These are phyloP conservation scores for Perithous albicinctus DNA, from an alignment of 2,888 invertebrate genomes.

Conservation along the genomic window DNA sequence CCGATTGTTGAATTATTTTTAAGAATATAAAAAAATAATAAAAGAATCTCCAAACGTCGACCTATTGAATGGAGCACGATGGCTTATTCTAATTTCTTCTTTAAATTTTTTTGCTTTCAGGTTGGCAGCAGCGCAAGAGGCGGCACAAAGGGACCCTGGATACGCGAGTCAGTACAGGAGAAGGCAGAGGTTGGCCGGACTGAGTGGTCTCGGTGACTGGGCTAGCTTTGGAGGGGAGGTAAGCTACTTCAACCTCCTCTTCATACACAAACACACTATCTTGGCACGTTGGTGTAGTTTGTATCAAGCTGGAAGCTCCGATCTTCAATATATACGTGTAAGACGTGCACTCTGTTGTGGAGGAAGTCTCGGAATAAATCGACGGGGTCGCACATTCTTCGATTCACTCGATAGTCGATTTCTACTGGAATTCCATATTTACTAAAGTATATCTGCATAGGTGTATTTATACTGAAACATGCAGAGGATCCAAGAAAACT, in stretches of 20 bases:
- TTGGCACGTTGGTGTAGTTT: neutral
- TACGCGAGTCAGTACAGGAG: constrained; percentile 84
- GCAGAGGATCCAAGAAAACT: neutral
- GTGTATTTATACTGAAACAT: constrained; percentile 14
- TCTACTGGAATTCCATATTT: neutral
- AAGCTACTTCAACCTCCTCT: constrained; percentile 65
- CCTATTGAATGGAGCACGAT: constrained; percentile 12
- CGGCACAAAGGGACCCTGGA: constrained; percentile 87
- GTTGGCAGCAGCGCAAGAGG: constrained; percentile 98
- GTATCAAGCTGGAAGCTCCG: constrained; percentile 7
- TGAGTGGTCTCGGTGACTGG: constrained; percentile 85
- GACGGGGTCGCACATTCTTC: no score
- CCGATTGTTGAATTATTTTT: constrained; percentile 19
- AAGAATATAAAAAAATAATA: neutral
- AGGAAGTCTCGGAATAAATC: no score
- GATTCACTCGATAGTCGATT: no score
- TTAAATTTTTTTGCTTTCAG: constrained; percentile 86
- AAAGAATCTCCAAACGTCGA: constrained; percentile 10
- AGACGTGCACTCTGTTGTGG: neutral
- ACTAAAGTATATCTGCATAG: no score
- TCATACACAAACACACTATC: neutral
- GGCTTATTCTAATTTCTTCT: no score
- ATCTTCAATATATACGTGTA: neutral
- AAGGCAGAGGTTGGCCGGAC: constrained; percentile 84
- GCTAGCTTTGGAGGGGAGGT: constrained; percentile 85